Percentiles rank a stretch among this genome's conserved stretches.
These are phyloP conservation scores for Otolemur crassicaudatus DNA, from an alignment of 2,797 vertebrate species.

Conservation along the genomic window DNA sequence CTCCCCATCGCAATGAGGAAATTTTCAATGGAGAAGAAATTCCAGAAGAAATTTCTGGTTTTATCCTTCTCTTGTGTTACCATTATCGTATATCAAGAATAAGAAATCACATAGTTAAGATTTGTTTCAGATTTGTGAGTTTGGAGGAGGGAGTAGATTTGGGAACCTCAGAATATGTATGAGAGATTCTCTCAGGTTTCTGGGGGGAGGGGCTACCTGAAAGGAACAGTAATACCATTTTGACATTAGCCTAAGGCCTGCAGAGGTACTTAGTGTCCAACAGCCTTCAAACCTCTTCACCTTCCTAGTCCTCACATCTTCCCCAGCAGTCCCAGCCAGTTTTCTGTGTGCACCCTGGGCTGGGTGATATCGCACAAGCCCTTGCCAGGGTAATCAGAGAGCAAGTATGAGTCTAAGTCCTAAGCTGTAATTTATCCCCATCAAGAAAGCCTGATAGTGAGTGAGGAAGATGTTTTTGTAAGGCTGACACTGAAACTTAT, in stretches of 20 bases:
- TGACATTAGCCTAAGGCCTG: not conserved
- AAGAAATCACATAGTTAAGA: not conserved
- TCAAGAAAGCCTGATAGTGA: not conserved
- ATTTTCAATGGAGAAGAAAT: not conserved
- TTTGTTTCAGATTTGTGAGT: not conserved
- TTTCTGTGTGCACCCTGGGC: not conserved
- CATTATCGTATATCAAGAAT: not conserved
- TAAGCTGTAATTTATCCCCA: not conserved
- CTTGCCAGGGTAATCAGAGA: not conserved
- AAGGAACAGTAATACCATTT: not conserved
- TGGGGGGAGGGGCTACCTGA: not conserved
- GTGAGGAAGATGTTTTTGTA: not conserved
- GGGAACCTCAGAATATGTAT: not conserved
- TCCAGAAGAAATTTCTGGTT: not conserved
- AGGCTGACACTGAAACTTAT: not conserved
- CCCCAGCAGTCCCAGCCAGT: not conserved
- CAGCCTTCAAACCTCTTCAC: not conserved
- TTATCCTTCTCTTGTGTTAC: not conserved
- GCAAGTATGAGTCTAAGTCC: not conserved
- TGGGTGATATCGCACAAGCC: not conserved
- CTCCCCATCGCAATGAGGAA: not conserved
- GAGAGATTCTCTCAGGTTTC: not conserved
- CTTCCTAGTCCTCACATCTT: not conserved
- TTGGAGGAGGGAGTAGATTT: not conserved
- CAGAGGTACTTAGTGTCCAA: not conserved